A percentile compares a stretch with the other conserved stretches of the same genome.
Evolutionary conservation across 2,113 vertebrate species (phyloP).

Genomic region (Heterochromis multidens): DNA sequence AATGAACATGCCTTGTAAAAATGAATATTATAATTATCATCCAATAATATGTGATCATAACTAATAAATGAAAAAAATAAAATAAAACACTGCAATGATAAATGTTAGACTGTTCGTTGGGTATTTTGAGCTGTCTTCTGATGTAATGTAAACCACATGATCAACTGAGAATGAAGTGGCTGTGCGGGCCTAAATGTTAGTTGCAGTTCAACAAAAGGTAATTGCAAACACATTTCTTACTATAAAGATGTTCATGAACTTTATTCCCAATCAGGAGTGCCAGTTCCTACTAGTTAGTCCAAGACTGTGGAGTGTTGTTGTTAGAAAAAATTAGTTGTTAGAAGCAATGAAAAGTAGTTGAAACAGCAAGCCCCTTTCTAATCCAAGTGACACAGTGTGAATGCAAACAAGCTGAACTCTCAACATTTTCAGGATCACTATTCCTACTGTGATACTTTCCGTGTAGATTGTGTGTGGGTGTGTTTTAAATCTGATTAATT

Average conservation of each 20-base stretch:
- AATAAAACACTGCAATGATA: too few species aligned
- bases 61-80: too few species aligned
- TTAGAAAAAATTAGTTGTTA: background rate
- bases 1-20: too few species aligned
- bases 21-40: too few species aligned
- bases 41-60: too few species aligned
- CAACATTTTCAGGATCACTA: background rate
- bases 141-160: background rate
- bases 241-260: background rate
- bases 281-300: background rate
- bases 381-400: background rate
- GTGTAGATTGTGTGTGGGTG: background rate
- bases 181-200: background rate
- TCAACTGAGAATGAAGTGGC: background rate
- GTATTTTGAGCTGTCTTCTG: background rate
- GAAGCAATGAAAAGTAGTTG: background rate
- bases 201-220: background rate
- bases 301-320: background rate
- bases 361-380: background rate
- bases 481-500: background rate
- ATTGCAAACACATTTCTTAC: background rate
- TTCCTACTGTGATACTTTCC: rapidly evolving
- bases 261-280: background rate
- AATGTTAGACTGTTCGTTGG: too few species aligned
- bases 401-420: background rate